A percentile compares a stretch with the other conserved stretches of the same genome.
Conservation (phyloP, 2,113 vertebrate genomes). For the Hemicordylus capensis region DNA sequence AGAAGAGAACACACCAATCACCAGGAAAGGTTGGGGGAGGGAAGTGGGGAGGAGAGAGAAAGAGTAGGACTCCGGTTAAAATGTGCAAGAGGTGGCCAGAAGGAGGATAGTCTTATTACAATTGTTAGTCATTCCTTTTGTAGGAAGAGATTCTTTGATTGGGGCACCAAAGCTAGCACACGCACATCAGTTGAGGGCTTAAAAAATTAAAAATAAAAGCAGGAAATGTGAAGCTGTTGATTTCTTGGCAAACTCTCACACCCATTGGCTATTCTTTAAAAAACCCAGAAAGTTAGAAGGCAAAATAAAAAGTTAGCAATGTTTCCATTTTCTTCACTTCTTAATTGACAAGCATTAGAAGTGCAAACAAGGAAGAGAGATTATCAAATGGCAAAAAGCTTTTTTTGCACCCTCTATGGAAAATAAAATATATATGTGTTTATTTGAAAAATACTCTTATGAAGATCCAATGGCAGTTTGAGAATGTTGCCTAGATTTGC, state of each 20-base stretch:
- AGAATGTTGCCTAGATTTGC: background rate
- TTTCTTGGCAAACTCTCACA: conserved; percentile 28
- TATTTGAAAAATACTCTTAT: background rate
- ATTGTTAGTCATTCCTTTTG: conserved; percentile 61
- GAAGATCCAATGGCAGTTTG: background rate
- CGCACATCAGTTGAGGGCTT: conserved; percentile 15
- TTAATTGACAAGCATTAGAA: background rate
- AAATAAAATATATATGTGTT: background rate
- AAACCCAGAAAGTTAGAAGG: background rate
- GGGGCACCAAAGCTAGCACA: conserved; percentile 14
- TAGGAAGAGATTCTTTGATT: conserved; percentile 18
- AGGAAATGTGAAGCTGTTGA: conserved; percentile 12
- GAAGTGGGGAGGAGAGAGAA: background rate
- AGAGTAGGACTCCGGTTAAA: conserved; percentile 29
- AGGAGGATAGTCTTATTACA: conserved; percentile 67
- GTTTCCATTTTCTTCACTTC: background rate
- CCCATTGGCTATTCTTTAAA: background rate
- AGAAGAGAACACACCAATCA: conserved; percentile 71
- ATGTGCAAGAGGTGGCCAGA: conserved; percentile 69
- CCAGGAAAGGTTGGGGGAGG: conserved; percentile 61
- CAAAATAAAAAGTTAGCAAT: background rate
- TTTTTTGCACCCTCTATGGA: background rate
- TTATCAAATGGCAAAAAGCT: background rate
- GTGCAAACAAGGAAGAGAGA: background rate
- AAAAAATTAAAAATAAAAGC: conserved; percentile 40